Evolutionary conservation across 2,113 vertebrate genomes (phyloP), one percentile per base, ranked within the genome.

Genomic region (Tragulus kanchil): DNA sequence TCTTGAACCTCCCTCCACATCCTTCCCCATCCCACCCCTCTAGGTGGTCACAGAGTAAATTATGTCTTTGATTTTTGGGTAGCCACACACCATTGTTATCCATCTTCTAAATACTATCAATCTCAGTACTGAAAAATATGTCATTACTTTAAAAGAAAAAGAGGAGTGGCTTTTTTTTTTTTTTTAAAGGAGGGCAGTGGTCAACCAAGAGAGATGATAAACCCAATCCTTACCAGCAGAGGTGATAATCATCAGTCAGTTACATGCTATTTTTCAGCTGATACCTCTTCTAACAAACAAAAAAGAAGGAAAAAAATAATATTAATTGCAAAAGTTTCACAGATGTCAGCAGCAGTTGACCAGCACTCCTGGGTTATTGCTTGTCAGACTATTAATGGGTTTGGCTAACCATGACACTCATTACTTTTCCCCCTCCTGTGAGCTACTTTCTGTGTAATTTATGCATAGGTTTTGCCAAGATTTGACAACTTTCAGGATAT

Each of bases 401-500:
- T 99, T 99, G 99, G 99, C 98, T 99, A 98, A 99, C 98, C 98
- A 98, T 99, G 98, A 98, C 98, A 98, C 99, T 99, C 98, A 99
- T 99, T 99, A 98, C 98, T 98, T 98, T 96, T 99, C 98, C 98
- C 98, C 99, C 98, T 99, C 98, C 99, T 99, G 99, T 98, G 98
- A 99, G 98, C 98, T 98, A 98, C 99, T 99, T 99, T 98, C 98
- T 99, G 98, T 99, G 98, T 99, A 99, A 99, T 99, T 99, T 99
- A 99, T 99, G 98, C 99, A 98, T 98, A 98, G 98, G 97, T 98
- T 99, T 99, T 99, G 99, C 99, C 99, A 99, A 99, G 99, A 99
- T 99, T 99, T 99, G 99, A 99, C 99, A 99, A 99, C 98, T 99
- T 99, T 99, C 98, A 98, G 98, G 98, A 98, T 99, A 99, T 99